Evolutionary conservation across 2,797 vertebrate species (phyloP), one percentile per base, ranked within the genome.

Genomic region (Lutjanus campechanus): DNA sequence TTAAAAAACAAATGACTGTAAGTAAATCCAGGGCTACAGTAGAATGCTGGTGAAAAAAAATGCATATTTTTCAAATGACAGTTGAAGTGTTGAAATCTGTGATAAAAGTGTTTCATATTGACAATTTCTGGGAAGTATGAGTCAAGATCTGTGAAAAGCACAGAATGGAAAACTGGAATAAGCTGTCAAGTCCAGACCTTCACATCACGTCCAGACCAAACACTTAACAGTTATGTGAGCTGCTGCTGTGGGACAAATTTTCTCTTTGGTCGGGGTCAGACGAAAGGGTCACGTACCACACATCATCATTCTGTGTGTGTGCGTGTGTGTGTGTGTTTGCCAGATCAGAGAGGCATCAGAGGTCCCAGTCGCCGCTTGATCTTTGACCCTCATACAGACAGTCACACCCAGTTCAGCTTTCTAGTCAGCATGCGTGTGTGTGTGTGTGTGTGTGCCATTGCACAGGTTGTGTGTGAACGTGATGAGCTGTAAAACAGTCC

Each of bases 251-350:
- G 77, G 74, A 83, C 71, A 88, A 59, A 81, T 77, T 66, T 66
- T 80, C 72, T 76, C 50, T 85, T 68, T 81, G 65, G 64, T 79
- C 15, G 1, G 69, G 90, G 85, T 85, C 84, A 88, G 75, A 72
- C 4, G 8, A 55, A 76, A 63, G 56, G 89, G 83, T 85, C 82
- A 77, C 36, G 25, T 50, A 79, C 53, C 60, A 69, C 81, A 82
- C 83, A 73, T 70, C 67, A 51, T 73, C 63, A 55, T 22, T 46
- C 15, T 67, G 22, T 25, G 11, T 66, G 69, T 68, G 70, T 62
- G 29, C 47, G 60, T 67, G 65, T 36, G 53, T 65, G 59, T 46
- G 17, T 63, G 58, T 67, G 36, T 54, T 36, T 10, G 22, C 16
- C n/a, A 55, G 61, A 69, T 68, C 72, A 72, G 74, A 84, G 22